These are phyloP conservation scores for Sorex fumeus DNA, from an alignment of 2,113 vertebrate genomes.

Conservation along the genomic window DNA sequence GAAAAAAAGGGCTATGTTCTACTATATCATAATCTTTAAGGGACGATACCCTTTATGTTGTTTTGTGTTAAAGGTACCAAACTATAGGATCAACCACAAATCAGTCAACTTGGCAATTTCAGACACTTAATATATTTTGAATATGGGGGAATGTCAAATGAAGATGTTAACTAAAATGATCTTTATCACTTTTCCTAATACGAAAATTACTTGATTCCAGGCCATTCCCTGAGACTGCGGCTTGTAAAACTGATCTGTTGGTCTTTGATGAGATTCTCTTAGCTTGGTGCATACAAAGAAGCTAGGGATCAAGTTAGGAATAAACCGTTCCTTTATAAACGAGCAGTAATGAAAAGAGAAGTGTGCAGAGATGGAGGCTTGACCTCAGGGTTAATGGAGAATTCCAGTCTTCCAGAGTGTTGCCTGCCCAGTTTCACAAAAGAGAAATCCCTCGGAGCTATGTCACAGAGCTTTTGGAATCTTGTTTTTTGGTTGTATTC, in stretches of 20 bases:
- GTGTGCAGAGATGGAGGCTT: conserved; percentile 69
- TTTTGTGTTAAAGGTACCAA: not conserved
- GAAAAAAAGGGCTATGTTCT: not conserved
- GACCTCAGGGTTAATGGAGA: conserved; percentile 79
- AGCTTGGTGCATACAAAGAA: conserved; percentile 63
- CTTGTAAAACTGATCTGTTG: conserved; percentile 34
- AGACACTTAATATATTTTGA: conserved; percentile 1
- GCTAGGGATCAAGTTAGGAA: conserved; percentile 79
- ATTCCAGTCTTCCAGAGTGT: conserved; percentile 43
- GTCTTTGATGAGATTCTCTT: conserved; percentile 74
- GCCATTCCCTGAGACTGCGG: conserved; percentile 2
- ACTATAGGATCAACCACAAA: not conserved
- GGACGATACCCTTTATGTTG: not conserved
- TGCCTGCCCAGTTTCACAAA: conserved; percentile 4
- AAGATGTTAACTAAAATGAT: not conserved
- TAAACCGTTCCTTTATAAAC: conserved; percentile 71
- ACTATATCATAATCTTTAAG: conserved; percentile 22
- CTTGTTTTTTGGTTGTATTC: not conserved
- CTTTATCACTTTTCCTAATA: not conserved
- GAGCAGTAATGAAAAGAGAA: conserved; percentile 74
- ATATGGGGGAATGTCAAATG: not conserved
- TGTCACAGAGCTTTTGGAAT: not conserved
- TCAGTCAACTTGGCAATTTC: not conserved
- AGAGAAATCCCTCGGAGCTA: conserved; percentile 29
- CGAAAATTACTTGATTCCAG: conserved; percentile 50